phyloP scores from a whole-genome alignment of 2,888 invertebrate genomes.

The Brenthis ino region DNA sequence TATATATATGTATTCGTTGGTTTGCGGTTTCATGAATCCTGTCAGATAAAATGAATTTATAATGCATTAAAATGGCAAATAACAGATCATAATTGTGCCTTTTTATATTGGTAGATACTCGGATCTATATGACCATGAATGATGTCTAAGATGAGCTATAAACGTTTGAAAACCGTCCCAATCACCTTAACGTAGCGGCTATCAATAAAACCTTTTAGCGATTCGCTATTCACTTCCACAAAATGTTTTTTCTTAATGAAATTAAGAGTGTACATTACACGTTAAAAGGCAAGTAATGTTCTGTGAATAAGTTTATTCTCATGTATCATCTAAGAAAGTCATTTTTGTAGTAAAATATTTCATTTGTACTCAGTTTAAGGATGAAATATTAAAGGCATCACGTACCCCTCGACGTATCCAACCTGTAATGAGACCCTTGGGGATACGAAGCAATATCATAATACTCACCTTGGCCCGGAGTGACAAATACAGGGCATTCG shows the following conservation, averaged over 20 bases:
- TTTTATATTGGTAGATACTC: constrained; percentile 46
- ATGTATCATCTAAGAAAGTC: constrained; percentile 27
- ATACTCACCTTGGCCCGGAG: constrained; percentile 71
- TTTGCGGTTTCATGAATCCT: constrained; percentile 43
- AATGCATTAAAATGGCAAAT: constrained; percentile 62
- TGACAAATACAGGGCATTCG: constrained; percentile 76
- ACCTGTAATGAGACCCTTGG: constrained; percentile 75
- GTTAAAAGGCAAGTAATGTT: constrained; percentile 25
- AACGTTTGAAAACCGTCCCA: constrained; percentile 75
- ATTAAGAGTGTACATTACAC: constrained; percentile 61
- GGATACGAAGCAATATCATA: constrained; percentile 80
- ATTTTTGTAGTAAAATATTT: constrained; percentile 35
- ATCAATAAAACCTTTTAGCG: constrained; percentile 71
- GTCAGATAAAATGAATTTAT: constrained; percentile 63
- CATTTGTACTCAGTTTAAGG: constrained; percentile 49
- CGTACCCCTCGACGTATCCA: constrained; percentile 53
- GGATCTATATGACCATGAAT: constrained; percentile 51
- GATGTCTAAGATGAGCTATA: constrained; percentile 64
- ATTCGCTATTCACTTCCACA: constrained; percentile 65
- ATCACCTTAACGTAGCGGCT: constrained; percentile 77
- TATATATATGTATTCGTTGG: constrained; percentile 30
- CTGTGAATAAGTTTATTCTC: constrained; percentile 45
- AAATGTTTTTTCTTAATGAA: constrained; percentile 67
- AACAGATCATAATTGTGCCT: constrained; percentile 24
- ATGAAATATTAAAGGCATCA: constrained; percentile 75